Evolutionary conservation across 2,888 invertebrate genomes (phyloP), one percentile per base, ranked within the genome.

Genomic region (Drosophila prostipennis): DNA sequence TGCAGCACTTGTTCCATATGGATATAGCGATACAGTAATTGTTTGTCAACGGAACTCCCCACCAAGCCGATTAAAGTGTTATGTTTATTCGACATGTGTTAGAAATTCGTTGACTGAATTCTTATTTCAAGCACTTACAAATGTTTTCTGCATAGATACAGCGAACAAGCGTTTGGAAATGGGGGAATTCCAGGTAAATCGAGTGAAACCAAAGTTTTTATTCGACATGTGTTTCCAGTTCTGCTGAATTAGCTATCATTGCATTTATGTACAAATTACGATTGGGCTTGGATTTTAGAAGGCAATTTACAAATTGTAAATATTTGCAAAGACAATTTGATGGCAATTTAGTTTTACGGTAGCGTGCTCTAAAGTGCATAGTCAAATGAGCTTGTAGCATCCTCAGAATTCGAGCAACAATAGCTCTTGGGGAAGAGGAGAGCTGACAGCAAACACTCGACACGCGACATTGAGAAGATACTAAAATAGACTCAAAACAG

Each of bases 341-440:
- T 39, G 55, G 43, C 55, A 67, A 69, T 75, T 73, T 54, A 26
- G 40, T 39, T 65, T 39, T 10, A 46, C 39, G 49, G 23, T 55
- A 43, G 56, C 80, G 40, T 70, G 70, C 6, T 58, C 46, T 43
- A 51, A 67, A 56, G 54, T 79, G 54, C 63, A 72, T 42, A 34
- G 55, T 23, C n/a, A 36, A 45, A 54, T 52, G 49, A 32, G 45
- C 51, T 70, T 54, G 42, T 26, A 34, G 43, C 29, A 8, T 45
- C 11, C 19, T 46, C 11, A 16, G 14, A 29, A 42, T 46, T 39
- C 19, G 13, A 37, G 16, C 19, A 43, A 40, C 36, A 67, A 34
- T 7, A 34, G 11, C 14, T 10, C 2, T 2, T 16, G 10, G 13
- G 4, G 4, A 4, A n/a, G 26, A 8, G 40, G 26, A 10, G 42